Evolutionary conservation across 1,140 invertebrate species (phyloP), one percentile per base, ranked within the genome.

Genomic region (Caenorhabditis brenneri): DNA sequence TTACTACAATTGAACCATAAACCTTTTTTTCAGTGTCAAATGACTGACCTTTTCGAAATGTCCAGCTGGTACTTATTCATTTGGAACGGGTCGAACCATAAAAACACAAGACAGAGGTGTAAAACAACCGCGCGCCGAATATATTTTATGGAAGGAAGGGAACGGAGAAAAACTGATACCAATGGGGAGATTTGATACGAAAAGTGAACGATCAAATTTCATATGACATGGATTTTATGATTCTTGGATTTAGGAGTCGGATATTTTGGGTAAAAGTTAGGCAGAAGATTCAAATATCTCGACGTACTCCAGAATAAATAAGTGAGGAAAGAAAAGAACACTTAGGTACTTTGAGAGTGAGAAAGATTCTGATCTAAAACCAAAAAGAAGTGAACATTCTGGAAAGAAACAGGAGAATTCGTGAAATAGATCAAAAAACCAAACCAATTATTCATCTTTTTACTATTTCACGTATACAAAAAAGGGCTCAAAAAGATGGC

Each of bases 391-490:
- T 42, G 39, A 42, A 5, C 12, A 42, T 42, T 12, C 12, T 42
- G 39, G 22, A 9, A 58, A 15, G 24, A 58, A 6, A 33, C n/a
- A 19, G 36, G 36, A 33, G 16, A 65, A 65, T 65, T 19, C 31
- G 7, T 19, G 12, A 16, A 36, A 36, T 33, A 65, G 58, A 65
- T 65, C 58, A 65, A 65, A 65, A 65, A 65, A 65, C 58, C 58
- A 65, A 31, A 65, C 58, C 29, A 65, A 65, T 65, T 65, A 65
- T 65, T 65, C 58, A 33, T 33, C 15, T 33, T 65, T n/a, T 19
- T 65, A 65, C 58, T 33, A 33, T 33, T 65, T 36, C 19, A 55
- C 15, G 9, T 19, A 65, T 65, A 10, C 22, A 33, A 65, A 65
- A 65, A 51, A 9, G 48, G 19, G 16, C 48, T 16, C n/a, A n/a